Conservation (phyloP, 2,888 invertebrate species). For the Stratiomys singularior region DNA sequence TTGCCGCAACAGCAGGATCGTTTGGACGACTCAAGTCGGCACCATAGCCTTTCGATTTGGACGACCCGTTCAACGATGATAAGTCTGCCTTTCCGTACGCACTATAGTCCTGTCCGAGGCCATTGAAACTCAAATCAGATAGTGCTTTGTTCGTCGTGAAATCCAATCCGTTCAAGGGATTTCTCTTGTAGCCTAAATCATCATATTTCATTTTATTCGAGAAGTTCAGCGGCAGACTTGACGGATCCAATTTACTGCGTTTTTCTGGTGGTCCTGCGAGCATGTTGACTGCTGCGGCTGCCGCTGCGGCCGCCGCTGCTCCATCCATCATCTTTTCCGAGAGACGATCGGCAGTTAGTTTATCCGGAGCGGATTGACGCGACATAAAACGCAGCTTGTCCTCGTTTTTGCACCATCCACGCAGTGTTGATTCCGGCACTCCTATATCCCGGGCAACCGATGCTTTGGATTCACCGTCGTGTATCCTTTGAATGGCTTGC, state of each 20-base stretch:
- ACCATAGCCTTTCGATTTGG: constrained; percentile 61
- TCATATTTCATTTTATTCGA: constrained; percentile 65
- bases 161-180: constrained; percentile 62
- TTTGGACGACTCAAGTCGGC: constrained; percentile 61
- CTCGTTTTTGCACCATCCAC: constrained; percentile 90
- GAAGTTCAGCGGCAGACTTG: constrained; percentile 62
- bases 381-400: constrained; percentile 79
- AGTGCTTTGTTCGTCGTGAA: constrained; percentile 62
- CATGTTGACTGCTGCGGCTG: constrained; percentile 55
- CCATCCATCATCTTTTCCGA: constrained; percentile 59
- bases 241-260: constrained; percentile 61
- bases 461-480: constrained; percentile 86
- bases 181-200: constrained; percentile 62
- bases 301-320: constrained; percentile 57
- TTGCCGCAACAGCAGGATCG: constrained; percentile 70
- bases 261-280: constrained; percentile 63
- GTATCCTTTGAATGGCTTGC: constrained; percentile 82
- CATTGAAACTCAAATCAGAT: constrained; percentile 61
- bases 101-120: constrained; percentile 62
- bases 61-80: constrained; percentile 57
- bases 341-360: constrained; percentile 62
- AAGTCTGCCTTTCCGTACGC: constrained; percentile 59
- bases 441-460: constrained; percentile 87
- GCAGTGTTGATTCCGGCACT: constrained; percentile 85
- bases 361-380: constrained; percentile 77